phyloP scores from a whole-genome alignment of 2,113 vertebrate species.

The Corapipo altera region DNA sequence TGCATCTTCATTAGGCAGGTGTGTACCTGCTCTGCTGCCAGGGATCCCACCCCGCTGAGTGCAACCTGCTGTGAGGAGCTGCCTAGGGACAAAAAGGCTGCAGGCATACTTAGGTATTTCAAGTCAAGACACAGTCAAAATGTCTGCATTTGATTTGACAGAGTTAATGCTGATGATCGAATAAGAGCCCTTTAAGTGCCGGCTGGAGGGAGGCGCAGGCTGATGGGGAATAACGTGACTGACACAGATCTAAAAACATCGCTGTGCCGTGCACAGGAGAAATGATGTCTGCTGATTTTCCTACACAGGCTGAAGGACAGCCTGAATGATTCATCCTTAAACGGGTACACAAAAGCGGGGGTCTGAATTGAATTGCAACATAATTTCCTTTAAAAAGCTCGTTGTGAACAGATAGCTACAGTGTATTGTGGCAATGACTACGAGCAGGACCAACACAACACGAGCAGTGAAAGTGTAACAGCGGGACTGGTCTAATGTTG shows the following conservation, averaged over 20 bases:
- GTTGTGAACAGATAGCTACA: neutral
- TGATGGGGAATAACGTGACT: neutral
- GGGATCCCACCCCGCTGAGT: too few relatives aligned
- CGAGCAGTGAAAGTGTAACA: rapidly evolving
- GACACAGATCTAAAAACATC: neutral
- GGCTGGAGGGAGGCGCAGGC: neutral
- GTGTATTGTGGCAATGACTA: neutral
- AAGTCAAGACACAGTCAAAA: too few relatives aligned
- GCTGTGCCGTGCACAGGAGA: neutral
- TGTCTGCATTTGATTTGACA: neutral
- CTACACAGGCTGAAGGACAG: neutral
- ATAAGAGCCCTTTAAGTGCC: neutral
- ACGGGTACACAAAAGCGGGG: neutral
- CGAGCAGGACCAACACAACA: neutral
- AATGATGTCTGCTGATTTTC: neutral
- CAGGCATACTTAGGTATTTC: rapidly evolving
- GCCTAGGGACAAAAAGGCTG: rapidly evolving
- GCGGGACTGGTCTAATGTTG: neutral
- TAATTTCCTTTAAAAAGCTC: neutral
- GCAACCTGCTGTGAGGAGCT: rapidly evolving
- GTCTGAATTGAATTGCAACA: neutral
- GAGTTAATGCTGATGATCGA: neutral
- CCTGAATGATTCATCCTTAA: neutral
- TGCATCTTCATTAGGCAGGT: neutral
- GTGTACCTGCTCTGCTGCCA: neutral